Conservation (phyloP, 1,140 invertebrate genomes). For the Pseudoatta argentina region DNA sequence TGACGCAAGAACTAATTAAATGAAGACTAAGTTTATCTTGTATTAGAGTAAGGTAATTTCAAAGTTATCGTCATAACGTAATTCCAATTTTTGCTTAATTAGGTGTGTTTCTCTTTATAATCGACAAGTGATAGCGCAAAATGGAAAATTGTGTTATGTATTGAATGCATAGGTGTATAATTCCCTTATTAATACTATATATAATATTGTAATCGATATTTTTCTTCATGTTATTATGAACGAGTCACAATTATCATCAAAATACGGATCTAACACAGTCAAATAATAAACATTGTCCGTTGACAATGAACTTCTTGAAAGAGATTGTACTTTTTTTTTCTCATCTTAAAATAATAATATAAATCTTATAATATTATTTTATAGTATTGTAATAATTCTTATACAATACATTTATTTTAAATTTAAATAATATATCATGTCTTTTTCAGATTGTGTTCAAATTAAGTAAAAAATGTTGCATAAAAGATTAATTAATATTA, state of each 20-base stretch:
- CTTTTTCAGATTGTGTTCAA: neutral
- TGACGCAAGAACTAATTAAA: neutral
- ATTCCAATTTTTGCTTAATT: constrained; percentile 19
- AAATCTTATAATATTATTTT: neutral
- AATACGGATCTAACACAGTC: neutral
- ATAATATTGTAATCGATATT: neutral
- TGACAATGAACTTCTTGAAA: neutral
- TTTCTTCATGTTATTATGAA: neutral
- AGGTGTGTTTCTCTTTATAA: neutral
- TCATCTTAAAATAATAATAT: neutral
- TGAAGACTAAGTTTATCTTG: neutral
- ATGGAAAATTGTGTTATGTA: neutral
- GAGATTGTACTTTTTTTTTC: neutral
- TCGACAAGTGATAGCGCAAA: neutral
- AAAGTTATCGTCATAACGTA: neutral
- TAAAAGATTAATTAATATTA: neutral
- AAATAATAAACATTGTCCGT: neutral
- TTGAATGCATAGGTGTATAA: neutral
- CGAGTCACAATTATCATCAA: neutral
- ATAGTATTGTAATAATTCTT: neutral
- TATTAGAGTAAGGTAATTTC: neutral
- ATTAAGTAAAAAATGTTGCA: neutral
- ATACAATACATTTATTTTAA: neutral
- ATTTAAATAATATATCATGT: neutral
- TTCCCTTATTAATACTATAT: neutral